phyloP scores from a whole-genome alignment of 2,888 invertebrate species.

The Polietes domitor region DNA sequence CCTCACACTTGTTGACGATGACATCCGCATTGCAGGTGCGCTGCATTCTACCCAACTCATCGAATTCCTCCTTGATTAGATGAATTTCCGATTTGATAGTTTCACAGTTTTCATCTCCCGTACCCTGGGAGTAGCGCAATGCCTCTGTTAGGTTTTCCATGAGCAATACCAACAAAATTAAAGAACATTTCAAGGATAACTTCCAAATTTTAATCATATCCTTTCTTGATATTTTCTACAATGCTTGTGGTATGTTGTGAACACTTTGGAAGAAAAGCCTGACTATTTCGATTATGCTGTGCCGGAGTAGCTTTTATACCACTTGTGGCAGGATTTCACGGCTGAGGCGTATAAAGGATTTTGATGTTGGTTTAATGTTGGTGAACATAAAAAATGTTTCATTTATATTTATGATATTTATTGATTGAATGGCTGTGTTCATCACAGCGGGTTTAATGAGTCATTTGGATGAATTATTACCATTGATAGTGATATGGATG shows the following conservation, averaged over 20 bases:
- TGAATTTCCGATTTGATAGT: conserved; percentile 93
- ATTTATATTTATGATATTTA: conserved; percentile 67
- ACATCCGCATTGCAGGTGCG: conserved; percentile 95
- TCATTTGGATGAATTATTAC: conserved; percentile 8
- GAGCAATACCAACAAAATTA: conserved; percentile 66
- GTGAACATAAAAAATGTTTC: conserved; percentile 39
- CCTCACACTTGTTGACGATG: conserved; percentile 96
- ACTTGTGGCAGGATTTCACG: neutral
- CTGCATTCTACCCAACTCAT: conserved; percentile 90
- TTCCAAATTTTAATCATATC: conserved; percentile 56
- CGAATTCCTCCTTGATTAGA: conserved; percentile 95
- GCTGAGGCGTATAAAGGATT: neutral
- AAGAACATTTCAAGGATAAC: conserved; percentile 68
- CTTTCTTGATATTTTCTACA: neutral
- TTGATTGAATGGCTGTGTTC: conserved; percentile 69
- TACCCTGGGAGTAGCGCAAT: conserved; percentile 75
- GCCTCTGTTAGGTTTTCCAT: conserved; percentile 69
- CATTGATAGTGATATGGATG: neutral
- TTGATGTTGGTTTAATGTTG: neutral
- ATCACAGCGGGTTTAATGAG: conserved; percentile 50
- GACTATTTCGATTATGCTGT: conserved; percentile 35
- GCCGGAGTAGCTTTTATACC: conserved; percentile 62
- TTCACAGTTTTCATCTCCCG: conserved; percentile 90
- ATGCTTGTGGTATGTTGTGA: neutral
- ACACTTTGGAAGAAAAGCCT: neutral